Base-by-base conservation (phyloP, 2,797 vertebrate species). In the Parambassis ranga region DNA sequence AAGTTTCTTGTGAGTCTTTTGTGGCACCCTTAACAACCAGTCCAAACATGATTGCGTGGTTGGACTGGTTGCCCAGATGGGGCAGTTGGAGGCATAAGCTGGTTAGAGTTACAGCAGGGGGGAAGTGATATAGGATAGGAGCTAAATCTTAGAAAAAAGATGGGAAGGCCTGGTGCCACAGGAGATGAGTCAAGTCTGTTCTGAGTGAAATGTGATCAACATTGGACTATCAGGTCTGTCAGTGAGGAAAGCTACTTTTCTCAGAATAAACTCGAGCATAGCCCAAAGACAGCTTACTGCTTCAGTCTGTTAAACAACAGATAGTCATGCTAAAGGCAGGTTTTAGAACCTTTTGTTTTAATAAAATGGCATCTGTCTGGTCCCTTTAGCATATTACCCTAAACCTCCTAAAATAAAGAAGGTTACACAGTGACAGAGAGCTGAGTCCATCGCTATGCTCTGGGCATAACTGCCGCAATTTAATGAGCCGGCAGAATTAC, bases 401-500 rank as follows among this genome's bases (percentile, higher is more conserved):
- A 57, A 65, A 43, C 68, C 71, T 66, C 56, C 14, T 38, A 57
- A 13, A 79, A 69, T 46, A 76, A 82, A 80, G 61, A 72, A 77
- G 53, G 57, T 77, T n/a, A 75, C 61, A 88, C 76, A 77, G 65
- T 68, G 52, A 56, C 26, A 61, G 50, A 73, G 44, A 61, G 39
- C 71, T 78, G 57, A 60, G 31, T 66, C 79, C 36, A 58, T 55
- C 20, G 56, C 67, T 67, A 65, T 26, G 16, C 70, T 72, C 35
- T 26, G 38, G 63, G 52, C 61, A 70, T 35, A 87, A 82, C 77
- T 83, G 84, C 77, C 75, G 59, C 49, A 23, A 62, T 87, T 87
- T 88, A 84, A 86, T 73, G 30, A 69, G 48, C 36, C 11, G 7
- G 20, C 28, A 71, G 38, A 71, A 50, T 39, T 35, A 55, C 49